Percentiles rank a stretch among this genome's conserved stretches.
Conservation (phyloP, 2,888 invertebrate species). For the Mayetiola destructor region DNA sequence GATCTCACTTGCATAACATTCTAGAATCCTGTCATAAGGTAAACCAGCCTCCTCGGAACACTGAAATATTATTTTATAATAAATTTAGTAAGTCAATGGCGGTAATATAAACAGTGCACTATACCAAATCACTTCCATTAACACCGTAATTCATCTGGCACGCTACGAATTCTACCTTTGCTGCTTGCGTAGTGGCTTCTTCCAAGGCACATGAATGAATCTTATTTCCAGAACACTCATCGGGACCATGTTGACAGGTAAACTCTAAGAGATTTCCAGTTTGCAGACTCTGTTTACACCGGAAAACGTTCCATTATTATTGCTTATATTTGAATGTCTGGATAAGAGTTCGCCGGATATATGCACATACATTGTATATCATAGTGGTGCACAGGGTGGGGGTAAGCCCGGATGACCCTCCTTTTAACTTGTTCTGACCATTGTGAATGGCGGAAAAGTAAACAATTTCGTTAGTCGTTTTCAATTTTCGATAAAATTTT, state of each 20-base stretch:
- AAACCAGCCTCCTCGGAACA: conserved; percentile 34
- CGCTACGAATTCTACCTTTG: conserved; percentile 37
- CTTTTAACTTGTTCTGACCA: too few species aligned
- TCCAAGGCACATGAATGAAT: conserved; percentile 46
- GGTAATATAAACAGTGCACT: neutral
- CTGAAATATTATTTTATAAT: conserved; percentile 22
- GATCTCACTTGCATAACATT: conserved; percentile 32
- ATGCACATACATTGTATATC: too few species aligned
- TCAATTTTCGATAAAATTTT: too few species aligned
- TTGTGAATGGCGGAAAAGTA: too few species aligned
- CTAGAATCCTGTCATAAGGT: conserved; percentile 27
- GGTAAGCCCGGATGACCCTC: too few species aligned
- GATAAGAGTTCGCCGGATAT: too few species aligned
- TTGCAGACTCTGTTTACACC: too few species aligned
- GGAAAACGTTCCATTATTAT: too few species aligned
- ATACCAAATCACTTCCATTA: conserved; percentile 29
- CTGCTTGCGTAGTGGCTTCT: conserved; percentile 27
- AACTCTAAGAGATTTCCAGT: conserved; percentile 34
- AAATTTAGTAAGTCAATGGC: neutral
- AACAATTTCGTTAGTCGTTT: too few species aligned
- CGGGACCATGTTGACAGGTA: conserved; percentile 47
- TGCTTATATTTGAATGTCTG: conserved; percentile 24
- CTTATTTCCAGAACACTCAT: conserved; percentile 47
- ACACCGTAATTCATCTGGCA: conserved; percentile 40
- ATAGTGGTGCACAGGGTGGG: too few species aligned